Conservation (phyloP, 2,888 invertebrate species). For the Temnothorax ravouxi region DNA sequence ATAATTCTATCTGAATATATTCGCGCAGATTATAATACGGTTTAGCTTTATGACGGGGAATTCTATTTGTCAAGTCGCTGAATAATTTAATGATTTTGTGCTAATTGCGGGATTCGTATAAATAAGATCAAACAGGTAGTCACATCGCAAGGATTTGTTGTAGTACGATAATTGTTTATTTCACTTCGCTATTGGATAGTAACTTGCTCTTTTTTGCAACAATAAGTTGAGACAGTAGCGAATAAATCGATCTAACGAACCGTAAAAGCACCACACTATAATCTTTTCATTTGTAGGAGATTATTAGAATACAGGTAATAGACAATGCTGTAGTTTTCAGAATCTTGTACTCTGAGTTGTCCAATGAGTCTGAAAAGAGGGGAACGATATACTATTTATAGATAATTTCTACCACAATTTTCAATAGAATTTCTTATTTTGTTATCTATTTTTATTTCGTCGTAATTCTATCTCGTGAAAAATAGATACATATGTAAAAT, state of each 20-base stretch:
- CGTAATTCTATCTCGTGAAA: neutral
- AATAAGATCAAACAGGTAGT: neutral
- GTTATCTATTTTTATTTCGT: neutral
- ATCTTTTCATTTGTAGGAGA: constrained; percentile 52
- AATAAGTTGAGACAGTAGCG: constrained; percentile 16
- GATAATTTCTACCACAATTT: constrained; percentile 64
- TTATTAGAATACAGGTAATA: constrained; percentile 60
- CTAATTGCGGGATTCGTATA: neutral
- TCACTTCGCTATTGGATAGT: neutral
- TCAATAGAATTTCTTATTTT: constrained; percentile 28
- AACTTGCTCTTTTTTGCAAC: constrained; percentile 28
- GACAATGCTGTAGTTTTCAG: neutral
- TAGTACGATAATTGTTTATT: constrained; percentile 20
- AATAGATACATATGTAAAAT: too few relatives aligned
- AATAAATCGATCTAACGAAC: constrained; percentile 65
- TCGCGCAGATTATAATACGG: neutral
- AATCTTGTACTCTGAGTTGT: constrained; percentile 48
- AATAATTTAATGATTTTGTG: constrained; percentile 4
- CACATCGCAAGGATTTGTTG: neutral
- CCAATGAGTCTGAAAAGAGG: constrained; percentile 60
- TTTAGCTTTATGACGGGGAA: constrained; percentile 10
- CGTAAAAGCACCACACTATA: constrained; percentile 53
- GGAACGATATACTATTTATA: constrained; percentile 64
- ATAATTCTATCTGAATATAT: neutral
- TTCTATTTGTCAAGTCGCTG: neutral